These are phyloP conservation scores for Neosilurus hyrtlii DNA, from an alignment of 2,797 vertebrate species.

Conservation along the genomic window DNA sequence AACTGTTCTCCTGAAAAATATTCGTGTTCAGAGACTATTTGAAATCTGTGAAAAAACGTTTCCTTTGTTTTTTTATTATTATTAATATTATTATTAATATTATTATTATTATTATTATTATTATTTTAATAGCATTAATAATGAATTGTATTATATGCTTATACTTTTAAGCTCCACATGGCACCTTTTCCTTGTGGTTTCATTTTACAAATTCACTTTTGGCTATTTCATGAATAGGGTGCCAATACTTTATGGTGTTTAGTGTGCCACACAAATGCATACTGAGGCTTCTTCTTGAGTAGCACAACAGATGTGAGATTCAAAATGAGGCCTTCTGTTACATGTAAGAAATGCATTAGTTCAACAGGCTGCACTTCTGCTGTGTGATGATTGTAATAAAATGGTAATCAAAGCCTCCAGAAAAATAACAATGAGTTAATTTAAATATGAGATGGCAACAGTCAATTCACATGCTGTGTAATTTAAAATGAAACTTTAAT, in stretches of 20 bases:
- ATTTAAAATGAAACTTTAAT: background rate
- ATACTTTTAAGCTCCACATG: background rate
- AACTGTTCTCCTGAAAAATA: background rate
- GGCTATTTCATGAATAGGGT: background rate
- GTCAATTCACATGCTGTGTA: background rate
- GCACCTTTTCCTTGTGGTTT: background rate
- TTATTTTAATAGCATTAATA: background rate
- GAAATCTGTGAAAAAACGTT: background rate
- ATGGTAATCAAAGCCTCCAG: background rate
- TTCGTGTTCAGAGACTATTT: background rate
- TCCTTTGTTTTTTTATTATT: background rate
- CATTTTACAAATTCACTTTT: background rate
- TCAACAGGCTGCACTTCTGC: background rate
- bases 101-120: too few relatives aligned
- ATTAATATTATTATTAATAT: too few relatives aligned
- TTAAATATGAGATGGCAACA: background rate
- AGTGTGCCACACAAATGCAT: slow-evolving; percentile 8
- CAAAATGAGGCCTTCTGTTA: slow-evolving; percentile 10
- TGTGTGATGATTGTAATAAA: background rate
- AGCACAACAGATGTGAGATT: slow-evolving; percentile 25
- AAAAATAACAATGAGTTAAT: background rate
- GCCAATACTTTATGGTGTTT: background rate
- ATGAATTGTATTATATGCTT: background rate
- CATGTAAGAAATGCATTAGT: slow-evolving; percentile 21
- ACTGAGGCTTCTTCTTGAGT: slow-evolving; percentile 33